A percentile compares a stretch with the other conserved stretches of the same genome.
These are phyloP conservation scores for Microctonus hyperodae DNA, from an alignment of 2,888 invertebrate genomes.

Conservation along the genomic window DNA sequence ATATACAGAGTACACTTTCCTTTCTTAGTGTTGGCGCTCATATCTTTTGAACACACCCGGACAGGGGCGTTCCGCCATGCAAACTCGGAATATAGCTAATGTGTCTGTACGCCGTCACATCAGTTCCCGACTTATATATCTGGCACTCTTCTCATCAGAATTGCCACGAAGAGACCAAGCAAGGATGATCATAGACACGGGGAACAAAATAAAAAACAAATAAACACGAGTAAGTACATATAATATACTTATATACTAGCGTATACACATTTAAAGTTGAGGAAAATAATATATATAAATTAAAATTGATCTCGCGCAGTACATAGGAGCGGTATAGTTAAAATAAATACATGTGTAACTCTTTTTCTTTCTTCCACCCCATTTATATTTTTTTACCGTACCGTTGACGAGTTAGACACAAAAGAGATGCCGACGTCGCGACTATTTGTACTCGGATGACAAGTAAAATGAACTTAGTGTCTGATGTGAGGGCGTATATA, in stretches of 20 bases:
- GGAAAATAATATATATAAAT: too few relatives aligned
- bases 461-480: constrained; percentile 22
- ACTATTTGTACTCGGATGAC: constrained; percentile 57
- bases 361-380: constrained; percentile 8
- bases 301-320: too few relatives aligned
- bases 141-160: constrained; percentile 30
- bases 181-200: constrained; percentile 1
- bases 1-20: constrained; percentile 8
- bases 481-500: constrained; percentile 24
- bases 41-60: constrained; percentile 39
- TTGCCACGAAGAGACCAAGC: constrained; percentile 32
- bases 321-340: not conserved
- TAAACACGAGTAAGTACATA: too few relatives aligned
- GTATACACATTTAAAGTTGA: too few relatives aligned
- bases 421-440: constrained; percentile 50
- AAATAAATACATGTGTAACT: not conserved
- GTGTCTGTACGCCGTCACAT: constrained; percentile 49
- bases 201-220: not conserved
- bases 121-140: constrained; percentile 35
- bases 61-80: constrained; percentile 63
- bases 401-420: constrained; percentile 41
- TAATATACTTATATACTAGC: too few relatives aligned
- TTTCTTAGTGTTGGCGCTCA: constrained; percentile 15
- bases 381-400: constrained; percentile 1
- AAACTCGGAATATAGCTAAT: constrained; percentile 60